Evolutionary conservation across 2,113 vertebrate genomes (phyloP).

Genomic region (Microcebus jonahi): DNA sequence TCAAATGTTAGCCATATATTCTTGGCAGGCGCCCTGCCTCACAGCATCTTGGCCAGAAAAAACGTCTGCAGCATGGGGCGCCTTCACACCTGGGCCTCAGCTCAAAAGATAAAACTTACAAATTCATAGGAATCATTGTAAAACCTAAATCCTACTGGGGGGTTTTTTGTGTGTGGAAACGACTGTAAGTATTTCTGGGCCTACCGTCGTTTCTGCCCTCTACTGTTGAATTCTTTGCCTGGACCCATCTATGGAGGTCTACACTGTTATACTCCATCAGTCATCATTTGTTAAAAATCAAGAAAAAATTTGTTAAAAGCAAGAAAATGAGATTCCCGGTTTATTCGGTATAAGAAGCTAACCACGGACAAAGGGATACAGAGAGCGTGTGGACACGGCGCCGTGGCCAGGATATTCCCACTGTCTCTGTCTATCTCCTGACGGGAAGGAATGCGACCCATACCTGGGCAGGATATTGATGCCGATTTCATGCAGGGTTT

Average conservation of each 20-base stretch:
- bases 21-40: not conserved
- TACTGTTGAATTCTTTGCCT: not conserved
- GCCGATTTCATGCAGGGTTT: accelerated
- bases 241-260: accelerated
- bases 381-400: accelerated
- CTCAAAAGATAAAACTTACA: not conserved
- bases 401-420: accelerated
- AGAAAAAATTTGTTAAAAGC: not conserved
- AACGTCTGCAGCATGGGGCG: accelerated
- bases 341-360: not conserved
- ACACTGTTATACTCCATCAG: not conserved
- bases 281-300: not conserved
- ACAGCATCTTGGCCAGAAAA: not conserved
- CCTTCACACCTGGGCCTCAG: not conserved
- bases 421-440: not conserved
- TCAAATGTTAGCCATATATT: not conserved
- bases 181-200: not conserved
- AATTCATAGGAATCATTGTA: not conserved
- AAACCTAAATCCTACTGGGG: not conserved
- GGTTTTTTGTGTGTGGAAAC: not conserved
- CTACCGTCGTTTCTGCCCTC: not conserved
- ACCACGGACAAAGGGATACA: accelerated
- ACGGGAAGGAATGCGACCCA: not conserved
- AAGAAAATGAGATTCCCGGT: not conserved
- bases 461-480: accelerated